Conservation (phyloP, 2,888 invertebrate genomes). For the Noctua janthina region DNA sequence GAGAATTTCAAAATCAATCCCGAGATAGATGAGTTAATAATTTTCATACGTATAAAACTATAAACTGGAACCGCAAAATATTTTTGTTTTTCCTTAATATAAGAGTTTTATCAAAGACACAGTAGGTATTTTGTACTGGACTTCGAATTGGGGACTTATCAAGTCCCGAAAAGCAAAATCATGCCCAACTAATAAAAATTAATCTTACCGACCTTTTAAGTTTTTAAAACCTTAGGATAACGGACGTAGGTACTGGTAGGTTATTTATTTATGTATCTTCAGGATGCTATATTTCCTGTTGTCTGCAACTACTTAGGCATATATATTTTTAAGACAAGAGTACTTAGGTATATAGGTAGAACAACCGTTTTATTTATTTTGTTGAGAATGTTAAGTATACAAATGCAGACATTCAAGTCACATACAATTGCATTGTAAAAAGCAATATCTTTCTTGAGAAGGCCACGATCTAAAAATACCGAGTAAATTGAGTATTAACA, state of each 20-base stretch:
- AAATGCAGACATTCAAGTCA: constrained; percentile 42
- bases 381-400: neutral
- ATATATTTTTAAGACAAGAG: neutral
- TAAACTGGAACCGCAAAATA: neutral
- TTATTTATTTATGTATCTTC: constrained; percentile 13
- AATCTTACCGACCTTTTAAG: neutral
- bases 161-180: neutral
- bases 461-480: constrained; percentile 53
- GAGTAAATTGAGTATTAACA: constrained; percentile 43
- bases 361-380: neutral
- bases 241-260: neutral
- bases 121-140: too few species aligned
- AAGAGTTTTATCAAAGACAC: neutral
- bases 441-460: constrained; percentile 49
- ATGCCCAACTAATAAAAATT: neutral
- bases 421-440: constrained; percentile 49
- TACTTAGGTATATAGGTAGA: neutral
- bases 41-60: neutral
- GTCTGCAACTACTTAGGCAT: neutral
- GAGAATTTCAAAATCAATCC: neutral
- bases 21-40: neutral
- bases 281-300: constrained; percentile 18
- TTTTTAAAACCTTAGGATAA: neutral
- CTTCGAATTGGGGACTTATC: neutral
- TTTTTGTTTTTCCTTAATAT: neutral